phyloP scores from a whole-genome alignment of 2,797 vertebrate species.

The Siniperca undulata region DNA sequence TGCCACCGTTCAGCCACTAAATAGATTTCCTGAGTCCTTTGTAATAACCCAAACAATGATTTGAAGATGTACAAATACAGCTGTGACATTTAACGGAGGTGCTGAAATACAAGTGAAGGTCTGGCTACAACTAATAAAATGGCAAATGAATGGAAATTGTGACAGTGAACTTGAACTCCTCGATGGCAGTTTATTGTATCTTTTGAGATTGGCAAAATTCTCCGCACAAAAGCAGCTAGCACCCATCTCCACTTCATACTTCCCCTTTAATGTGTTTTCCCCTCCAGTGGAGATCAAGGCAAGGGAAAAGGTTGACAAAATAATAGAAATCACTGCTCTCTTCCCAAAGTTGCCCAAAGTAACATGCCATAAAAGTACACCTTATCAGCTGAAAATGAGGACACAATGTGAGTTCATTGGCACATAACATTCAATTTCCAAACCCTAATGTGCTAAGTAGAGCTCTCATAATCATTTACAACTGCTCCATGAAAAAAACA shows the following conservation, averaged over 20 bases:
- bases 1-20: constrained; percentile 48
- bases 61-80: constrained; percentile 65
- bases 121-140: constrained; percentile 54
- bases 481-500: constrained; percentile 41
- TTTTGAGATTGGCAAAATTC: constrained; percentile 53
- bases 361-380: constrained; percentile 31
- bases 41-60: constrained; percentile 61
- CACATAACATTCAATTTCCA: constrained; percentile 47
- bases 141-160: constrained; percentile 49
- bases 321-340: constrained; percentile 33
- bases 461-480: constrained; percentile 59
- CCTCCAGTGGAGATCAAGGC: constrained; percentile 45
- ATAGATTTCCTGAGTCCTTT: constrained; percentile 60
- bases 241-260: constrained; percentile 31
- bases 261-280: constrained; percentile 13
- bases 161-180: constrained; percentile 56
- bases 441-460: constrained; percentile 46
- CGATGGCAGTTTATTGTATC: constrained; percentile 43
- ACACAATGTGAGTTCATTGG: constrained; percentile 33
- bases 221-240: constrained; percentile 27
- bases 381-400: constrained; percentile 41
- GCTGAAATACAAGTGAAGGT: constrained; percentile 50
- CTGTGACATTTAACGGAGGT: constrained; percentile 65
- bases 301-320: constrained; percentile 46
- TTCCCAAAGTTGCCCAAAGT: constrained; percentile 11